phyloP scores from a whole-genome alignment of 2,888 invertebrate genomes.

The Helicoverpa assulta region DNA sequence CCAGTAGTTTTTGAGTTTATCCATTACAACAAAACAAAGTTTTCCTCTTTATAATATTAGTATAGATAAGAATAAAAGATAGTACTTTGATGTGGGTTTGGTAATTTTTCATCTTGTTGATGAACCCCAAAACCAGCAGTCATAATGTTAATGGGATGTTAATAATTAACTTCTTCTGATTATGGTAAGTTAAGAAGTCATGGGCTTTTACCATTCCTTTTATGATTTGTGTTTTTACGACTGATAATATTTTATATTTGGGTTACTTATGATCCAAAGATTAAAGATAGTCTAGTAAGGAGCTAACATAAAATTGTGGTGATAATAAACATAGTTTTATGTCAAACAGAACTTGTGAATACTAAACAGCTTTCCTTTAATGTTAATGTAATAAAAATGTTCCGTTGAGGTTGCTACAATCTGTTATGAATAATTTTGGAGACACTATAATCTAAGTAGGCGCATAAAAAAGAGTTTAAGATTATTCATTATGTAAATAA shows the following conservation, averaged over 20 bases:
- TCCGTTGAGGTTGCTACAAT: constrained; percentile 31
- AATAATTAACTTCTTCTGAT: neutral
- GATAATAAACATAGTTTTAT: constrained; percentile 38
- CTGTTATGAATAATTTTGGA: neutral
- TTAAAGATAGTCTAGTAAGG: constrained; percentile 33
- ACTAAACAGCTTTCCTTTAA: constrained; percentile 35
- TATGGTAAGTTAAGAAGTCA: constrained; percentile 1
- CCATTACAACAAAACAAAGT: no score
- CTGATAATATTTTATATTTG: no score
- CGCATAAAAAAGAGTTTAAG: neutral
- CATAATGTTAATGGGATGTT: constrained; percentile 11
- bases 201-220: constrained; percentile 8
- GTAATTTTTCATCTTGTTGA: constrained; percentile 10
- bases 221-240: no score
- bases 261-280: constrained; percentile 22
- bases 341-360: constrained; percentile 44
- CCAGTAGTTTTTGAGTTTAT: no score
- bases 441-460: neutral
- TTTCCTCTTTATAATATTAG: no score
- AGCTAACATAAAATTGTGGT: constrained; percentile 11
- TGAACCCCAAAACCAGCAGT: constrained; percentile 14
- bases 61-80: constrained; percentile 23
- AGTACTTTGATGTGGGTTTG: neutral
- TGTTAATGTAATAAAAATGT: constrained; percentile 43
- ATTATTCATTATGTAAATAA: neutral